Base-by-base conservation (phyloP, 2,888 invertebrate species). In the Rutpela maculata region DNA sequence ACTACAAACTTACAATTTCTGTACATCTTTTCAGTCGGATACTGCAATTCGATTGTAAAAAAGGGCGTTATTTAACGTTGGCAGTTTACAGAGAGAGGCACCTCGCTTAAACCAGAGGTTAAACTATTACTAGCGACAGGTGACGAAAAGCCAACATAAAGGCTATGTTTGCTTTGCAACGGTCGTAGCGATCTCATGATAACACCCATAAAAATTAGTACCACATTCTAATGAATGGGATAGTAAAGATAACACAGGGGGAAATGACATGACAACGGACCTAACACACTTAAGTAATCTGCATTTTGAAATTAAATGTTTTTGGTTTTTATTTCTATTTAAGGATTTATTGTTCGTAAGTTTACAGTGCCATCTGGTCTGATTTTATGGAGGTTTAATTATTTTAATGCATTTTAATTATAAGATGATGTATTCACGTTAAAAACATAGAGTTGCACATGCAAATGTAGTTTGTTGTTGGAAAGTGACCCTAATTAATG, bases 81-180 rank as follows among this genome's bases (percentile, higher is more conserved):
- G 59, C 69, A 59, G 35, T 57, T 59, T 59, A 38, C 38, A 17
- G 56, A 26, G 19, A 18, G 18, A 35, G 59, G 19, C 59, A 19
- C 38, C 22, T 18, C 59, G 17, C 38, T 59, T 57, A 70, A 70
- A 38, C 69, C 35, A 38, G 12, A 17, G 31, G 69, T 38, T 57
- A 70, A 70, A 59, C 69, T 59, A 19, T 70, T 70, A 72, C 63
- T 38, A 62, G 62, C 78, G 83, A 81, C 84, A 84, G 84, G 84
- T 84, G 83, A 84, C 80, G 81, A 83, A 80, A 83, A 76, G 81
- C 79, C 76, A 76, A 79, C 80, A 83, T 81, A 84, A 81, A 80
- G 75, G 71, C 80, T 70, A 78, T 84, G 82, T 83, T 84, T 83
- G 79, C 81, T 79, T 78, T 78, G 78, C 80, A 83, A 84, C 82